Conservation (phyloP, 2,113 vertebrate genomes). For the Otis tarda region DNA sequence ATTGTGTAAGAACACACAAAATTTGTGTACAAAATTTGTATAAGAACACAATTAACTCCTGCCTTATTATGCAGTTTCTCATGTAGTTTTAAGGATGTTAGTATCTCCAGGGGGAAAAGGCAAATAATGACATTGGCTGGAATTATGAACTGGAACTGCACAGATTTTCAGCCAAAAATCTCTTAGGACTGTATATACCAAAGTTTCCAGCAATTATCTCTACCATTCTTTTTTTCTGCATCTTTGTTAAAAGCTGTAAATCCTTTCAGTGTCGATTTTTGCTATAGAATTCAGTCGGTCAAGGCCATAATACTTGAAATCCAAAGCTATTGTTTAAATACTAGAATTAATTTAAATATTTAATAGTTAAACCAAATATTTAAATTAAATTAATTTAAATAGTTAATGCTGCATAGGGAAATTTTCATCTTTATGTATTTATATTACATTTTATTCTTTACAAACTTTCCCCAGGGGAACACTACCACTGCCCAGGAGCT, state of each 20-base stretch:
- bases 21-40: neutral
- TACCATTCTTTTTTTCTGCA: neutral
- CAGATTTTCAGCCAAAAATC: neutral
- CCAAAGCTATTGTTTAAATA: neutral
- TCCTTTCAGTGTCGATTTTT: neutral
- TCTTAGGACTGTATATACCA: neutral
- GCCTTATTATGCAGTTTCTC: neutral
- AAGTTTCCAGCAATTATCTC: neutral
- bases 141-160: neutral
- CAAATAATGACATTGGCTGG: neutral
- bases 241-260: neutral
- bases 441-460: neutral
- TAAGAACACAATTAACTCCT: neutral
- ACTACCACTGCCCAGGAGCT: neutral
- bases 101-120: neutral
- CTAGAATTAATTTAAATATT: neutral
- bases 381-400: neutral
- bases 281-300: neutral
- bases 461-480: neutral
- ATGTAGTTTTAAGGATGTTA: neutral
- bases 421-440: neutral
- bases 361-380: neutral
- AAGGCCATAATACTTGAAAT: neutral
- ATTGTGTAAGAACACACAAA: neutral
- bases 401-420: neutral